These are phyloP conservation scores for Gallinago solitaria DNA, from an alignment of 2,797 vertebrate species.

Conservation along the genomic window DNA sequence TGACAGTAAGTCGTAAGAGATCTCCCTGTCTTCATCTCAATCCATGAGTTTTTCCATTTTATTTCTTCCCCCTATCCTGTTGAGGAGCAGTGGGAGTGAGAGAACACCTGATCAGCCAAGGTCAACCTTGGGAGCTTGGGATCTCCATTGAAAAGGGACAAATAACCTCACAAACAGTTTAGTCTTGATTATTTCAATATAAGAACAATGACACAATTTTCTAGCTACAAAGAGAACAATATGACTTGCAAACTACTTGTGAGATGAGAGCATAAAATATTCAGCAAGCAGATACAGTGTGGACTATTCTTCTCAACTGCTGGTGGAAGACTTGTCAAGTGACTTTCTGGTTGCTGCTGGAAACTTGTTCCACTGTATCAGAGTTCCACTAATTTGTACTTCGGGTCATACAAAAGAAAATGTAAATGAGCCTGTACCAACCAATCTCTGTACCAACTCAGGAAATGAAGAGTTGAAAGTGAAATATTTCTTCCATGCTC, in stretches of 20 bases:
- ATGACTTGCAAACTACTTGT: neutral
- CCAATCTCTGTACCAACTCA: neutral
- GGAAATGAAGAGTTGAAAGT: slow-evolving; percentile 19
- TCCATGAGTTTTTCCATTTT: neutral
- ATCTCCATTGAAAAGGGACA: neutral
- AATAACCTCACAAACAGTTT: neutral
- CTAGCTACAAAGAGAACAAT: neutral
- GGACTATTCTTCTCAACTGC: neutral
- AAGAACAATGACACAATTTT: neutral
- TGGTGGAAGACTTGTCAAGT: neutral
- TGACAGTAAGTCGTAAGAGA: neutral
- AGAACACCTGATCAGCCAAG: neutral
- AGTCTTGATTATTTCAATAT: neutral
- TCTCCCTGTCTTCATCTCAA: neutral
- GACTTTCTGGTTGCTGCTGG: neutral
- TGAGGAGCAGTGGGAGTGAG: neutral
- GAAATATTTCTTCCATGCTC: slow-evolving; percentile 38
- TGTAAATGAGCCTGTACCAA: neutral
- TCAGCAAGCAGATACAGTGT: neutral
- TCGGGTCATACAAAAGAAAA: neutral
- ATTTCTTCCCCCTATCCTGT: neutral
- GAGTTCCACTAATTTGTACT: neutral
- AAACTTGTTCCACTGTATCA: neutral
- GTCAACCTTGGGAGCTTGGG: neutral
- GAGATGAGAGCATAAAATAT: neutral